These are phyloP conservation scores for Heterohyrax brucei DNA, from an alignment of 2,797 vertebrate genomes.

Conservation along the genomic window DNA sequence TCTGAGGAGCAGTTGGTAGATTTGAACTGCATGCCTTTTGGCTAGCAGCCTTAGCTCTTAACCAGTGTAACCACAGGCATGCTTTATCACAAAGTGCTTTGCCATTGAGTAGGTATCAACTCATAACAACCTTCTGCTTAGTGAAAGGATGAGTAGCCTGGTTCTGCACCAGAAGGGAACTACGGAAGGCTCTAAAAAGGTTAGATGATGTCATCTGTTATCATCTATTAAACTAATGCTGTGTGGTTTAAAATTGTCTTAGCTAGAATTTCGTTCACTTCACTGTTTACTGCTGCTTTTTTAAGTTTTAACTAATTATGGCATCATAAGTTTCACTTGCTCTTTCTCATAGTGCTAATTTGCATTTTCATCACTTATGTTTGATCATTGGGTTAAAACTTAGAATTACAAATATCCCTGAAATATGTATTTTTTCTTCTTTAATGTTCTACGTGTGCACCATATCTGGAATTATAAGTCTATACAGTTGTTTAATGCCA, in stretches of 20 bases:
- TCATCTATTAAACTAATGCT: not conserved
- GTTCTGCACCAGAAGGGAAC: not conserved
- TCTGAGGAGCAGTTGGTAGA: not conserved
- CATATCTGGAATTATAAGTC: not conserved
- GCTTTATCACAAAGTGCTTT: not conserved
- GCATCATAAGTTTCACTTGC: not conserved
- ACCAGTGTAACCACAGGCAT: not conserved
- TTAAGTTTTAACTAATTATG: not conserved
- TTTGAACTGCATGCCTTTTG: not conserved
- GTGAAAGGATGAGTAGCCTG: not conserved
- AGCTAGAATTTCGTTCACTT: not conserved
- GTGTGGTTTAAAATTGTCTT: not conserved
- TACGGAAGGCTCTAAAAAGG: not conserved
- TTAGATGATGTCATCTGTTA: not conserved
- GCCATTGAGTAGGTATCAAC: not conserved
- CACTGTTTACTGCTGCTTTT: not conserved
- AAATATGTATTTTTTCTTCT: not conserved
- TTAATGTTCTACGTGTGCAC: not conserved
- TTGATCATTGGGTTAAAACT: constrained; percentile 17
- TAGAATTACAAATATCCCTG: not conserved
- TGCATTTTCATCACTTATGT: not conserved
- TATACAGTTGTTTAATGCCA: not conserved
- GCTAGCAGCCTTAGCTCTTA: too few relatives aligned
- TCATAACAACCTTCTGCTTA: not conserved
- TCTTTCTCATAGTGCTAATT: not conserved